phyloP scores from a whole-genome alignment of 92 coral and sea anemone species.

The Umimayanthus chanpuru region DNA sequence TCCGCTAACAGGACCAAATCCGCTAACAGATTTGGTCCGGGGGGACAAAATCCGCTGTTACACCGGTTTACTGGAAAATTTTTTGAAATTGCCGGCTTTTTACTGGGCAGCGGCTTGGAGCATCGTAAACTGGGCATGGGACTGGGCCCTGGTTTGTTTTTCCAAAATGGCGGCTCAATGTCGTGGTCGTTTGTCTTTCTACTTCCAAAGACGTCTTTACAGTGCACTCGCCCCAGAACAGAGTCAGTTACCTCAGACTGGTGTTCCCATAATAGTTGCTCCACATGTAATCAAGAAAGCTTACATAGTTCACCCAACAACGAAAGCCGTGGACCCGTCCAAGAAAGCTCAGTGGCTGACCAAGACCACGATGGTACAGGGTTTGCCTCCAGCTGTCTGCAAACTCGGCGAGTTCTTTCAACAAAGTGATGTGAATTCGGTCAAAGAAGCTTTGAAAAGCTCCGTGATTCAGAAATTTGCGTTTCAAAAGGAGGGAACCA shows the following conservation, averaged over 20 bases:
- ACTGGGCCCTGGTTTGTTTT: neutral
- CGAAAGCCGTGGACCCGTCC: slow-evolving; percentile 68
- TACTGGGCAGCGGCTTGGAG: no score
- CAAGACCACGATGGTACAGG: slow-evolving; percentile 71
- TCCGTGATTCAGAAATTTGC: slow-evolving; percentile 74
- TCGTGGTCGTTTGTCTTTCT: slow-evolving; percentile 6
- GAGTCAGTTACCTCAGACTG: slow-evolving; percentile 71
- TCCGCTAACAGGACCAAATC: no score
- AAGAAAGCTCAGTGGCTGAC: slow-evolving; percentile 92
- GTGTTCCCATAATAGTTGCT: slow-evolving; percentile 87
- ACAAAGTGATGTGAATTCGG: slow-evolving; percentile 46
- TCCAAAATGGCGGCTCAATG: slow-evolving; percentile 48
- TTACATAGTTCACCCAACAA: slow-evolving; percentile 88
- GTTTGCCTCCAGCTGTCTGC: slow-evolving; percentile 63
- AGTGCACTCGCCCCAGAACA: slow-evolving; percentile 21
- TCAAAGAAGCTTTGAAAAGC: slow-evolving; percentile 59
- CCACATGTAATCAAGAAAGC: slow-evolving; percentile 92
- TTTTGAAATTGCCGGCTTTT: no score
- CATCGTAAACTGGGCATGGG: no score
- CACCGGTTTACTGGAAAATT: no score
- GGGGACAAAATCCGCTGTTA: no score
- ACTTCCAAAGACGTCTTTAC: slow-evolving; percentile 12
- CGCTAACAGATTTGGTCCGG: no score
- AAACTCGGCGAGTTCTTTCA: slow-evolving; percentile 35
- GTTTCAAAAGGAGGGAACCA: slow-evolving; percentile 75